These are phyloP conservation scores for Siniperca undulata DNA, from an alignment of 2,797 vertebrate genomes.

Conservation along the genomic window DNA sequence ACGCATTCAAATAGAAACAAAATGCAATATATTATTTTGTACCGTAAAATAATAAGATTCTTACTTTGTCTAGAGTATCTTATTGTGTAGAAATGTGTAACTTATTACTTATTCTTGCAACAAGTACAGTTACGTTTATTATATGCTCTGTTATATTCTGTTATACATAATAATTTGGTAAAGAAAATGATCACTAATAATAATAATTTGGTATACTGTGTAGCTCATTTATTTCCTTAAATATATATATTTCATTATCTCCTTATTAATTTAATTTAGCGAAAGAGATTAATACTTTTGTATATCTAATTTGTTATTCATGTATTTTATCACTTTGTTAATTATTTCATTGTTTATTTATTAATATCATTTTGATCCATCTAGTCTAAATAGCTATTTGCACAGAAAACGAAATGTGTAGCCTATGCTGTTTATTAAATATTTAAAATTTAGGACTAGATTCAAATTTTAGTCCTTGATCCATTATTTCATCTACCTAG, in stretches of 20 bases:
- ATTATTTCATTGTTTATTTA: neutral
- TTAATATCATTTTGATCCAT: neutral
- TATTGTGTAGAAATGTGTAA: neutral
- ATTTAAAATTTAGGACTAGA: neutral
- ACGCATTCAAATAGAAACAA: neutral
- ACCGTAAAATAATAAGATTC: neutral
- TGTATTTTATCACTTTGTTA: neutral
- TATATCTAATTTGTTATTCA: neutral
- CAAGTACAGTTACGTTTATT: neutral
- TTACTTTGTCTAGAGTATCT: neutral
- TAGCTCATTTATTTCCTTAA: neutral
- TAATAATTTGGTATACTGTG: too few species aligned
- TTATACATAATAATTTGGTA: neutral
- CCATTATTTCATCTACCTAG: neutral
- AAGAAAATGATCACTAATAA: neutral
- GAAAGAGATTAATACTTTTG: neutral
- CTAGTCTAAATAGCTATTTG: accelerated
- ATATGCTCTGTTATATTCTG: neutral
- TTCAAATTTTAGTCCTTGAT: neutral
- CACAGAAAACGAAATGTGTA: neutral
- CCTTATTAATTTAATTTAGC: neutral
- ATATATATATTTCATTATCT: neutral
- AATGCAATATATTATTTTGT: accelerated
- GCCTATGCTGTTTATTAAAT: neutral
- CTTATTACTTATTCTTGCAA: neutral